Percentiles rank a stretch among this genome's conserved stretches.
These are phyloP conservation scores for Lineus longissimus DNA, from an alignment of 1,140 invertebrate species.

Conservation along the genomic window DNA sequence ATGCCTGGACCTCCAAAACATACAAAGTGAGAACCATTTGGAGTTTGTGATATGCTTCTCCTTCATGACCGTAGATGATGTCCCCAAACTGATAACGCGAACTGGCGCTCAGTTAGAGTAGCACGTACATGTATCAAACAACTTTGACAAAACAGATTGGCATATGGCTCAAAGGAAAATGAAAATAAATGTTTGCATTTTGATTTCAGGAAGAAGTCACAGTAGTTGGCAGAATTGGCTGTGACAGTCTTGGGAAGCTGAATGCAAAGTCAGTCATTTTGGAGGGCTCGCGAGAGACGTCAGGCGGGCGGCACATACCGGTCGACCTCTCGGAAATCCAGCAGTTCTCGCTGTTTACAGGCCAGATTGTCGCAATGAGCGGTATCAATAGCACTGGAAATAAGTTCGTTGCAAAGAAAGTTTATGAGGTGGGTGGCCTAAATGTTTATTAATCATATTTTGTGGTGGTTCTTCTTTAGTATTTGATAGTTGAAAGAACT, in stretches of 20 bases:
- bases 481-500: background rate
- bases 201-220: constrained; percentile 44
- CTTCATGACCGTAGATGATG: background rate
- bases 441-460: background rate
- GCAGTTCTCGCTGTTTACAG: constrained; percentile 76
- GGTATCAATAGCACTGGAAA: constrained; percentile 69
- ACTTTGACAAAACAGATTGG: background rate
- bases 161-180: background rate
- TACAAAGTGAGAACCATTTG: background rate
- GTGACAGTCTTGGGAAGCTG: constrained; percentile 67
- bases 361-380: constrained; percentile 70
- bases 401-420: constrained; percentile 64
- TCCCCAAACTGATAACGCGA: background rate
- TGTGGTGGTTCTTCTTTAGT: background rate
- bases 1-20: no score
- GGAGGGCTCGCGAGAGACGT: constrained; percentile 62
- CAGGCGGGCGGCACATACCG: constrained; percentile 51
- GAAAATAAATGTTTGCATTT: constrained; percentile 7
- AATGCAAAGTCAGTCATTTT: constrained; percentile 67
- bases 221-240: constrained; percentile 66
- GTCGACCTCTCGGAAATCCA: constrained; percentile 64
- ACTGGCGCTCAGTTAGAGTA: background rate
- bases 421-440: constrained; percentile 57
- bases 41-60: background rate
- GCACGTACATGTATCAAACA: background rate